Evolutionary conservation across 2,797 vertebrate genomes (phyloP), one percentile per base, ranked within the genome.

Genomic region (Petrocephalus sullivani): DNA sequence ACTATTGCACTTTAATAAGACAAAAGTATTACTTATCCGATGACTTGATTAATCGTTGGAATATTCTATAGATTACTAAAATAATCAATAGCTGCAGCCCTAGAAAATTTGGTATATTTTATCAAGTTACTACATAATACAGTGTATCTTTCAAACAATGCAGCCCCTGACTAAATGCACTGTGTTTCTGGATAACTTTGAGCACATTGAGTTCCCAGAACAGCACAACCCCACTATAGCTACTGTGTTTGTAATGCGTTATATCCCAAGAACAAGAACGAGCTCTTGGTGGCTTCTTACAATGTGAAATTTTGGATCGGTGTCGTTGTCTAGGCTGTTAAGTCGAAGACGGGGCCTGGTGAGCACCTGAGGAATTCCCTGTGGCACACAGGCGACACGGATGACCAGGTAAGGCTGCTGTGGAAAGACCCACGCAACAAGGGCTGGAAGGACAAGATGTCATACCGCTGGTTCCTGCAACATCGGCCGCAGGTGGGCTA

Each of bases 361-460:
- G 98, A 99, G 92, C 97, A 98, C 90, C 95, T 99, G 90, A 96
- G 98, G 89, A 99, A 99, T 92, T 98, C 98, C 1, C 96, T 99
- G 1, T 99, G 98, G 98, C 98, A 99, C 93, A 99, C 98, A 0
- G 98, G 98, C 60, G 96, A 99, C 93, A 99, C 98, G 64, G 92
- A 89, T 0, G 96, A 97, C 85, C 98, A 99, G 94, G 98, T 99
- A 89, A 95, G 96, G 88, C 96, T 99, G 90, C 93, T 99, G 81
- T 99, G 98, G 98, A 99, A 99, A 93, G 98, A 99, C 92, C 97
- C 97, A 21, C 96, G 98, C 91, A 99, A 99, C 0, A 97, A 98
- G 2, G 98, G 98, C 90, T 99, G 98, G 98, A 99, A 99, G 92
- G 98, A 99, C 95, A 99, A 98, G 92, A 97, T 99, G 57, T 99